phyloP scores from a whole-genome alignment of 2,888 invertebrate species.

The Theretra japonica region DNA sequence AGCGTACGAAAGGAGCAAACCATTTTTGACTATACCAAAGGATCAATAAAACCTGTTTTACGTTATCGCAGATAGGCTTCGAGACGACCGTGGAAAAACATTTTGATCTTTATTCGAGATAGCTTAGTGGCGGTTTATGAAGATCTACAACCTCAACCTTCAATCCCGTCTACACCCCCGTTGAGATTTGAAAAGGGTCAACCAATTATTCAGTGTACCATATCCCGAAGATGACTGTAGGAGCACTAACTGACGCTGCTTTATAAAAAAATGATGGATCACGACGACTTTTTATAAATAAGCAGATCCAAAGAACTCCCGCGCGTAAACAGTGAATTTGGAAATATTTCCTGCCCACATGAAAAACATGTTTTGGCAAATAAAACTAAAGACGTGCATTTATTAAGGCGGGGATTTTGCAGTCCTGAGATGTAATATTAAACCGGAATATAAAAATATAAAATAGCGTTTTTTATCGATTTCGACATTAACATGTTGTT shows the following conservation, averaged over 20 bases:
- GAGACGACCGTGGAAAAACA: slow-evolving; percentile 56
- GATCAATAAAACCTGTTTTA: slow-evolving; percentile 72
- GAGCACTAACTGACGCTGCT: neutral
- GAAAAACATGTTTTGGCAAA: slow-evolving; percentile 38
- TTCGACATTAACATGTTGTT: slow-evolving; percentile 29
- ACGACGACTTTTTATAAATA: slow-evolving; percentile 13
- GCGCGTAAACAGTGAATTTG: slow-evolving; percentile 14
- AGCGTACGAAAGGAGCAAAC: slow-evolving; percentile 61
- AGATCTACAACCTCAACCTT: slow-evolving; percentile 10
- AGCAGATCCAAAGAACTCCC: neutral
- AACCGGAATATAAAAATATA: neutral
- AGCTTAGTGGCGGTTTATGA: slow-evolving; percentile 26
- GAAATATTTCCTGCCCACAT: neutral
- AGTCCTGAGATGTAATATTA: neutral
- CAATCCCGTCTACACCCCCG: slow-evolving; percentile 62
- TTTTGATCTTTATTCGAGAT: slow-evolving; percentile 59
- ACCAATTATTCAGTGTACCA: slow-evolving; percentile 43
- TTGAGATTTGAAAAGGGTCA: slow-evolving; percentile 73
- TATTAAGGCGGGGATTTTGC: neutral
- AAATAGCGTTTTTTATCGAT: slow-evolving; percentile 27
- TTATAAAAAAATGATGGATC: slow-evolving; percentile 13
- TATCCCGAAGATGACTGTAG: slow-evolving; percentile 14
- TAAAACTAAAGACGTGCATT: slow-evolving; percentile 21
- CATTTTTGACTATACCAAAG: slow-evolving; percentile 69
- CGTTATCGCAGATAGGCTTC: slow-evolving; percentile 53